Evolutionary conservation across 2,888 invertebrate genomes (phyloP).

Genomic region (Byasa hedistus): DNA sequence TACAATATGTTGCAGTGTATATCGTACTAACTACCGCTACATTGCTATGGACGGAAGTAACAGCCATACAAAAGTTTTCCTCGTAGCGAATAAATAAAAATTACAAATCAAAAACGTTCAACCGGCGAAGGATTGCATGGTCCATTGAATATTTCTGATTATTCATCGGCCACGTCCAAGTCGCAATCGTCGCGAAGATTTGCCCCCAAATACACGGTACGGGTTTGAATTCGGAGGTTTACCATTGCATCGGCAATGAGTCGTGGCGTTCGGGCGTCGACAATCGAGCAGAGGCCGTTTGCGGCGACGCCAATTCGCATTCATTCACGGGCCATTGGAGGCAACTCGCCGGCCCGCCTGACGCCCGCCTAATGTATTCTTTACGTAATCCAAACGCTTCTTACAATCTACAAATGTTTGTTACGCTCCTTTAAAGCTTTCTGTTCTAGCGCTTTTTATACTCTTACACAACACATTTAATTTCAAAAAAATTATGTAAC

Average conservation of each 20-base stretch:
- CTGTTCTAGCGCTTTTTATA: not conserved
- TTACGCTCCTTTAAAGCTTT: not conserved
- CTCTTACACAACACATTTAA: no score
- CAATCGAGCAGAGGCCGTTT: conserved; percentile 71
- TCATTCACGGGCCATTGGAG: conserved; percentile 65
- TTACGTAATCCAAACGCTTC: conserved; percentile 53
- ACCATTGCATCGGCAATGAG: conserved; percentile 65
- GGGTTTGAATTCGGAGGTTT: conserved; percentile 56
- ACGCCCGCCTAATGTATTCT: conserved; percentile 47
- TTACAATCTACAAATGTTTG: conserved; percentile 20
- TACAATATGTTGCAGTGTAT: no score
- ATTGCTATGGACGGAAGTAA: no score
- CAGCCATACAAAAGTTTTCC: no score
- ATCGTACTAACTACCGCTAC: no score
- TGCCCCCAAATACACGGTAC: conserved; percentile 49
- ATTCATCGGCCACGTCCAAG: conserved; percentile 39
- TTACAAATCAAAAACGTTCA: conserved; percentile 22
- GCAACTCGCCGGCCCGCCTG: conserved; percentile 43
- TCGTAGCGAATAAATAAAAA: not conserved
- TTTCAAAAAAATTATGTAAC: no score
- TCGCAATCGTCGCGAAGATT: conserved; percentile 45
- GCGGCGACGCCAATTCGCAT: conserved; percentile 69
- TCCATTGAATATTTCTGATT: no score
- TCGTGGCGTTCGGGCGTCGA: conserved; percentile 57
- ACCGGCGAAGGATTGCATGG: conserved; percentile 27